A percentile compares a stretch with the other conserved stretches of the same genome.
These are phyloP conservation scores for Spisula subtruncata DNA, from an alignment of 2,888 invertebrate genomes.

Conservation along the genomic window DNA sequence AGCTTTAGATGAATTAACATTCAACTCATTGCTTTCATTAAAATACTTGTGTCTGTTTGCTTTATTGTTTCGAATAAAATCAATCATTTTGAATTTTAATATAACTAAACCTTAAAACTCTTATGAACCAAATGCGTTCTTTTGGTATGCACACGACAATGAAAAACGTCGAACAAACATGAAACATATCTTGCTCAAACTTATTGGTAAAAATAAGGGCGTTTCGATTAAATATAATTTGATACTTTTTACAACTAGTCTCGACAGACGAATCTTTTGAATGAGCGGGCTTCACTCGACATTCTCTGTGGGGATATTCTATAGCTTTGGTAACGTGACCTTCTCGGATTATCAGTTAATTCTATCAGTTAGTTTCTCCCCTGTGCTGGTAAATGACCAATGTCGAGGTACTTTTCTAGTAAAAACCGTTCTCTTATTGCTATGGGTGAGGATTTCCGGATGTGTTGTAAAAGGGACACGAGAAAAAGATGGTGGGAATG, in stretches of 20 bases:
- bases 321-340: slow-evolving; percentile 4
- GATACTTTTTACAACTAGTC: slow-evolving; percentile 30
- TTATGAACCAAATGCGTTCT: not conserved
- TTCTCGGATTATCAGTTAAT: slow-evolving; percentile 42
- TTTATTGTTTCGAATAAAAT: not conserved
- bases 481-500: slow-evolving; percentile 28
- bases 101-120: not conserved
- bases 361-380: slow-evolving; percentile 33
- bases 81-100: not conserved
- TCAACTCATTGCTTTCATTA: not conserved
- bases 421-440: slow-evolving; percentile 31
- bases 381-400: slow-evolving; percentile 30
- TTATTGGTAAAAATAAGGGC: slow-evolving; percentile 6
- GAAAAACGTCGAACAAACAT: not conserved
- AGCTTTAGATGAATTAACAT: not conserved
- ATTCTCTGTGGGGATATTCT: slow-evolving; percentile 23
- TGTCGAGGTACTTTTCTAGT: slow-evolving; percentile 27
- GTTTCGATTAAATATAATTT: slow-evolving; percentile 32
- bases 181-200: not conserved
- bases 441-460: slow-evolving; percentile 6
- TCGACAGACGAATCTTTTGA: slow-evolving; percentile 15
- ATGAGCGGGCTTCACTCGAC: slow-evolving; percentile 5
- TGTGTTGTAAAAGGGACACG: slow-evolving; percentile 4
- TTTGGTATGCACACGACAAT: too few relatives aligned
- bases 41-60: not conserved